These are phyloP conservation scores for Chiloscyllium punctatum DNA, from an alignment of 2,797 vertebrate genomes.

Conservation along the genomic window DNA sequence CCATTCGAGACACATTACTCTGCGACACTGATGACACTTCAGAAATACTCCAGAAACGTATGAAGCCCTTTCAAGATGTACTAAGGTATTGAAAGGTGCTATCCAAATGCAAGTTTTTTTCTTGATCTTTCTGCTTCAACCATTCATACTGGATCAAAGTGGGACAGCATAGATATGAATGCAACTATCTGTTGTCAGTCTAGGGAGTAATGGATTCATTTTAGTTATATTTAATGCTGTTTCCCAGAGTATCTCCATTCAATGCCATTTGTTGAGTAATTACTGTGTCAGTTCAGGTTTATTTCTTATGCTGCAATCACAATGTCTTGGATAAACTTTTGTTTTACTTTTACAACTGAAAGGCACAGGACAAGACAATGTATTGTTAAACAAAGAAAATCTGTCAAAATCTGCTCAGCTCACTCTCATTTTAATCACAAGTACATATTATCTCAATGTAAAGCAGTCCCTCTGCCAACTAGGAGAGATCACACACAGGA, in stretches of 20 bases:
- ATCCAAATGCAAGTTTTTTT: not conserved
- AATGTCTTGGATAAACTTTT: not conserved
- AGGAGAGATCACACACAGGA: not conserved
- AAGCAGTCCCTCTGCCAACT: not conserved
- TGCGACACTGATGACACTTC: not conserved
- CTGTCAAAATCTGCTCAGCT: not conserved
- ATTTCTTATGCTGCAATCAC: too few relatives aligned
- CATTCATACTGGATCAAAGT: not conserved
- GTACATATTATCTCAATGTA: too few relatives aligned
- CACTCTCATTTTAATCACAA: conserved; percentile 12
- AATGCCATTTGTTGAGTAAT: not conserved
- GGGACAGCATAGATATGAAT: not conserved
- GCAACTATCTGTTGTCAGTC: not conserved
- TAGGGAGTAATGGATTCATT: not conserved
- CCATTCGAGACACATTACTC: not conserved
- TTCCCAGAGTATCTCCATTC: not conserved
- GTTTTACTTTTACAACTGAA: not conserved
- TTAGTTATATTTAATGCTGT: not conserved
- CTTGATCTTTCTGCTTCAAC: not conserved
- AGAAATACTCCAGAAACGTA: not conserved
- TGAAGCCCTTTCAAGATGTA: not conserved
- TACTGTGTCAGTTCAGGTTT: not conserved
- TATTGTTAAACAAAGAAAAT: too few relatives aligned
- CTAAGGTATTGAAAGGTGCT: not conserved
- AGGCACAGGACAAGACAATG: not conserved